Base-by-base conservation (phyloP, 2,113 vertebrate species). In the Lepus americanus region DNA sequence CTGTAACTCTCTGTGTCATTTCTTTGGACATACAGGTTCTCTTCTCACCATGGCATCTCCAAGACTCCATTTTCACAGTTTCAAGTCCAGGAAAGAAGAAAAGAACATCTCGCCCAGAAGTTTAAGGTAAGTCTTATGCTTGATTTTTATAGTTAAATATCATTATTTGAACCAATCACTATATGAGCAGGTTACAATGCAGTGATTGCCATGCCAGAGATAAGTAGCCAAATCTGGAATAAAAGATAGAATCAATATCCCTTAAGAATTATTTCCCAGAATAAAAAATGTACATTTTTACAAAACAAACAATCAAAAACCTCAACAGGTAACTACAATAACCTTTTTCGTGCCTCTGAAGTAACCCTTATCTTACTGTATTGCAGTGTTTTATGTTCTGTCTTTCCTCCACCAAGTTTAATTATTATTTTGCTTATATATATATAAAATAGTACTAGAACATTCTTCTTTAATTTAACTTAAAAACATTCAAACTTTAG, bases 401-500 rank as follows among this genome's bases (percentile, higher is more conserved):
- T 77, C 76, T 82, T 55, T 81, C 33, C 27, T 70, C 51, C 27
- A 82, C 25, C 70, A 74, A 63, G 10, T 80, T 70, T 63, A 76
- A 82, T 69, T 82, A 87, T 33, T 55, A 66, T 66, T 81, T 66
- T 73, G 70, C 31, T 82, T 44, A 44, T 87, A 44, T 36, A 69
- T 59, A 81, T 14, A 84, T 63, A 77, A 87, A 81, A 76, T 44
- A 83, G 27, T 36, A 70, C 70, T 49, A 87, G 33, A 36, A 53
- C 20, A 59, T 16, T 44, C 87, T 96, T 72, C n/a, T 10, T 70
- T 82, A 83, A 72, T 88, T 44, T 44, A 44, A 44, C 44, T 87
- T 82, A 78, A 53, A 87, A 91, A 22, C 61, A 33, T 77, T 94
- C 33, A 44, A 78, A 83, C 27, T 69, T 89, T 51, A 86, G 82